phyloP scores from a whole-genome alignment of 2,113 vertebrate genomes.

The Myotis davidii region DNA sequence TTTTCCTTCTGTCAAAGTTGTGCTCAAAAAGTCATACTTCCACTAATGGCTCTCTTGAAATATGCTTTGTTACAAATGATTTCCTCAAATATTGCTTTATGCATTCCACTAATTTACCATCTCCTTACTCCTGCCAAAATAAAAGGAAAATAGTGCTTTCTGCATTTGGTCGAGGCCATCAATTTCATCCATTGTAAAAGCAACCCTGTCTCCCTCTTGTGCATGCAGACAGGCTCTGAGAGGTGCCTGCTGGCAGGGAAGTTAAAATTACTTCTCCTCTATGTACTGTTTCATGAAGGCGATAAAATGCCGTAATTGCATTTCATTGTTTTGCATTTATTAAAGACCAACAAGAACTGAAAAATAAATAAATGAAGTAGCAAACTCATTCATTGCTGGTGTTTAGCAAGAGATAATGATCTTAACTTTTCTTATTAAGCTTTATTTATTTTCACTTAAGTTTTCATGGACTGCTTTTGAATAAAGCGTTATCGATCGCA shows the following conservation, averaged over 20 bases:
- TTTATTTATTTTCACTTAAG: conserved; percentile 44
- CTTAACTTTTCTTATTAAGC: background rate
- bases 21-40: background rate
- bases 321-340: conserved; percentile 61
- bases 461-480: background rate
- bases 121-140: conserved; percentile 35
- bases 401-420: conserved; percentile 27
- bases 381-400: background rate
- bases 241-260: conserved; percentile 57
- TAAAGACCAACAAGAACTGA: conserved; percentile 39
- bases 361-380: background rate
- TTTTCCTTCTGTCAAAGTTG: background rate
- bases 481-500: background rate
- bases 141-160: conserved; percentile 52
- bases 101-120: conserved; percentile 37
- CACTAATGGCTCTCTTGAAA: background rate
- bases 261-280: conserved; percentile 72
- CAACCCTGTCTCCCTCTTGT: conserved; percentile 51
- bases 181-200: conserved; percentile 64
- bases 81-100: conserved; percentile 9
- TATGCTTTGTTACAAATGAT: background rate
- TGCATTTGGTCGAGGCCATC: conserved; percentile 46
- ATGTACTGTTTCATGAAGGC: conserved; percentile 57
- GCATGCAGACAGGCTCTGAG: conserved; percentile 63
- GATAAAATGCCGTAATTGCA: conserved; percentile 59